phyloP scores from a whole-genome alignment of 92 coral and sea anemone species.

The Actinernus sp. region DNA sequence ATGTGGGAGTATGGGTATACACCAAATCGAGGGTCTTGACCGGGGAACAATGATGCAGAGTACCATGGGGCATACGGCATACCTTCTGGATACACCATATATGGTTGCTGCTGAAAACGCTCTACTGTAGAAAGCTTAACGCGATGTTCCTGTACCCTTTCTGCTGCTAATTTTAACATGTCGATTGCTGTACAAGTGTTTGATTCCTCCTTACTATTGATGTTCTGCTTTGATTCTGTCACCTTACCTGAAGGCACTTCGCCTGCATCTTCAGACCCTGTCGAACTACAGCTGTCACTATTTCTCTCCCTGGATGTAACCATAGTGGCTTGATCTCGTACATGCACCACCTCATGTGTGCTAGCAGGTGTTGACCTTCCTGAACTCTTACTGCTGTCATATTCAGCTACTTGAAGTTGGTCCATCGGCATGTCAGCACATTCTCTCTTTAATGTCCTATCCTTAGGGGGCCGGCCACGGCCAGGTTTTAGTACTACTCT shows the following conservation, averaged over 20 bases:
- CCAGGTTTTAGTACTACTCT: slow-evolving; percentile 23
- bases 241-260: slow-evolving; percentile 71
- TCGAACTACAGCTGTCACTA: slow-evolving; percentile 97
- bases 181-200: slow-evolving; percentile 75
- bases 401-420: slow-evolving; percentile 28
- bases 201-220: slow-evolving; percentile 23
- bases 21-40: slow-evolving; percentile 76
- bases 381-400: slow-evolving; percentile 85
- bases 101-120: slow-evolving; percentile 63
- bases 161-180: slow-evolving; percentile 92
- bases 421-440: slow-evolving; percentile 11
- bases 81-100: slow-evolving; percentile 75
- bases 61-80: slow-evolving; percentile 71
- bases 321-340: slow-evolving; percentile 64
- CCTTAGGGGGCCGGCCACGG: slow-evolving; percentile 52
- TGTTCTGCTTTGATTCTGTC: slow-evolving; percentile 41
- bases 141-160: slow-evolving; percentile 74
- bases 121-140: slow-evolving; percentile 53
- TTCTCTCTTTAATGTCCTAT: slow-evolving; percentile 56
- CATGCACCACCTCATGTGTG: slow-evolving; percentile 53
- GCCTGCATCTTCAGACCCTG: slow-evolving; percentile 80
- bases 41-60: slow-evolving; percentile 56
- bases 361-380: slow-evolving; percentile 90
- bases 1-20: slow-evolving; percentile 72
- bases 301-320: slow-evolving; percentile 71